A percentile compares a stretch with the other conserved stretches of the same genome.
These are phyloP conservation scores for Trichogramma evanescens DNA, from an alignment of 2,888 invertebrate genomes.

Conservation along the genomic window DNA sequence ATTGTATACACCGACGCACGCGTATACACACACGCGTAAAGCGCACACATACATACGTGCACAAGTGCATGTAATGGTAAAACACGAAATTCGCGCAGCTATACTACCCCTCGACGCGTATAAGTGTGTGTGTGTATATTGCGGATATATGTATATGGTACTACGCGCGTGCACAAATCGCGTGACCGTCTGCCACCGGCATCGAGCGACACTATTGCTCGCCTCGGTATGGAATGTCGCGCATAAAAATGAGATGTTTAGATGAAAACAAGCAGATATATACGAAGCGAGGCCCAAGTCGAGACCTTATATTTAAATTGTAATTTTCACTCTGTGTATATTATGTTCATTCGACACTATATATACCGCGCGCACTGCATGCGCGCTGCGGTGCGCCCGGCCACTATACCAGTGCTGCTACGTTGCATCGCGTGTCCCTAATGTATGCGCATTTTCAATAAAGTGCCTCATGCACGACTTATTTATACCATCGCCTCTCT, in stretches of 20 bases:
- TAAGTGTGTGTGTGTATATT: too few species aligned
- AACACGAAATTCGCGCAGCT: too few species aligned
- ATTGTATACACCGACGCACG: too few species aligned
- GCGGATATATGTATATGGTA: too few species aligned
- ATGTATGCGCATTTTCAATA: conserved; percentile 44
- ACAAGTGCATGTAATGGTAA: too few species aligned
- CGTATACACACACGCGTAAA: too few species aligned
- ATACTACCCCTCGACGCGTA: too few species aligned
- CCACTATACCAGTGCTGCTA: conserved; percentile 18
- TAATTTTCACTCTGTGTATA: conserved; percentile 36
- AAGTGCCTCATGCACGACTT: conserved; percentile 36
- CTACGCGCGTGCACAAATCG: conserved; percentile 29
- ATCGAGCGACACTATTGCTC: conserved; percentile 37
- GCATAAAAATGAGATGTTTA: conserved; percentile 46
- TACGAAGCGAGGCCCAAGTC: conserved; percentile 25
- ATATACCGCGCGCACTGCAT: not conserved
- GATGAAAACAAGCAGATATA: conserved; percentile 43
- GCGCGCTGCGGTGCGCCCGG: conserved; percentile 6
- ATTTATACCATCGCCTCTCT: too few species aligned
- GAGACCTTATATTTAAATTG: conserved; percentile 39
- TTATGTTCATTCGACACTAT: too few species aligned
- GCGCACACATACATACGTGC: too few species aligned
- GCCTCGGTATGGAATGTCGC: conserved; percentile 38
- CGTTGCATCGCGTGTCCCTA: conserved; percentile 41
- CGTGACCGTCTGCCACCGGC: conserved; percentile 32